phyloP scores from a whole-genome alignment of 2,797 vertebrate species.

The Cephalopachus bancanus region DNA sequence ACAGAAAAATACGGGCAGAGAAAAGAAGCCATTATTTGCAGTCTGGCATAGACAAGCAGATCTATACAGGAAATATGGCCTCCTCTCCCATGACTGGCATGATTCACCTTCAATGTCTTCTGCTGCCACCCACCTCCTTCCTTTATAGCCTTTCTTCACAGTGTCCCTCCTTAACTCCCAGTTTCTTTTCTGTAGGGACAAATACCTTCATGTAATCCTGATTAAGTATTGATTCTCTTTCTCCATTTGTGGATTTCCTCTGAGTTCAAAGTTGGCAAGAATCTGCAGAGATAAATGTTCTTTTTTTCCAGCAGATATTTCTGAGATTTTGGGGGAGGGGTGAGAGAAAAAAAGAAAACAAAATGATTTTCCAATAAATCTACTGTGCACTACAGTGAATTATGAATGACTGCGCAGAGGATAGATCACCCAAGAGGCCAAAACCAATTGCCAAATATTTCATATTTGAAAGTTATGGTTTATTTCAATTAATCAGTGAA shows the following conservation, averaged over 20 bases:
- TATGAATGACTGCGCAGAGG: slow-evolving; percentile 44
- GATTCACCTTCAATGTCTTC: background rate
- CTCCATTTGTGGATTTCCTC: slow-evolving; percentile 66
- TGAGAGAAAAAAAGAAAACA: background rate
- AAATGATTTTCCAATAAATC: slow-evolving; percentile 70
- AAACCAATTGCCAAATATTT: slow-evolving; percentile 40
- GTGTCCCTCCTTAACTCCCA: background rate
- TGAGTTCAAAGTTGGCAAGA: slow-evolving; percentile 51
- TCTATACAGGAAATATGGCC: fast-evolving
- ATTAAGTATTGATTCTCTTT: slow-evolving; percentile 57
- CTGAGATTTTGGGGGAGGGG: slow-evolving; percentile 28
- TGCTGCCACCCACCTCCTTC: background rate
- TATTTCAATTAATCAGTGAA: slow-evolving; percentile 47
- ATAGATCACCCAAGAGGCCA: slow-evolving; percentile 29
- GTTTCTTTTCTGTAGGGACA: background rate
- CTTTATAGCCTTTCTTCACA: background rate
- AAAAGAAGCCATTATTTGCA: background rate
- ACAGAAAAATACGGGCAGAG: background rate
- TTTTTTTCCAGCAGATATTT: slow-evolving; percentile 67
- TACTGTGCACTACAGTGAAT: slow-evolving; percentile 47
- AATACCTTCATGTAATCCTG: slow-evolving; percentile 36
- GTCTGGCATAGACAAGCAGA: background rate
- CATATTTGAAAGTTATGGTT: slow-evolving; percentile 57
- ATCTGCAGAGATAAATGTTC: slow-evolving; percentile 48
- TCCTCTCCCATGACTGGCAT: background rate